Percentiles rank a stretch among this genome's conserved stretches.
These are phyloP conservation scores for Eulithis prunata DNA, from an alignment of 2,888 invertebrate species.

Conservation along the genomic window DNA sequence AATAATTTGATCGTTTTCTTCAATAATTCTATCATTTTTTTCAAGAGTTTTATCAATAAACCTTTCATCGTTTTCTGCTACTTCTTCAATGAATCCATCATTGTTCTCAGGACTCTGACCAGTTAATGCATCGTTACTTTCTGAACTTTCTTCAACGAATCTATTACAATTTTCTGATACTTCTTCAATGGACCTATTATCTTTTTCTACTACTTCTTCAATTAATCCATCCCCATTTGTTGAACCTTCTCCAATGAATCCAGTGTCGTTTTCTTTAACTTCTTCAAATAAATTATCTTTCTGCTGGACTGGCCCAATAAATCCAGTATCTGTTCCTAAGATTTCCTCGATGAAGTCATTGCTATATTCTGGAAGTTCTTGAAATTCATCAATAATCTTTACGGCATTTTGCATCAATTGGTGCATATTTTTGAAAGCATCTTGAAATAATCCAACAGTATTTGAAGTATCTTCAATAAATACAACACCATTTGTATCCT, in stretches of 20 bases:
- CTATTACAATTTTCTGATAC: neutral
- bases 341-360: too few relatives aligned
- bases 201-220: neutral
- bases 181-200: neutral
- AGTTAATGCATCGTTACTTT: neutral
- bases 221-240: neutral
- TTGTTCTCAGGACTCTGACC: neutral
- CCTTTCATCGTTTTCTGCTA: neutral
- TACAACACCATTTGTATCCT: too few relatives aligned
- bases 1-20: neutral
- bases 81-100: neutral
- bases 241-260: neutral
- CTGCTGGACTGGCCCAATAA: too few relatives aligned
- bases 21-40: neutral
- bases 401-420: too few relatives aligned
- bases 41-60: slow-evolving; percentile 1
- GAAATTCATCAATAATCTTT: too few relatives aligned
- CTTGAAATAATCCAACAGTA: too few relatives aligned
- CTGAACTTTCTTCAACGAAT: neutral
- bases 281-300: too few relatives aligned
- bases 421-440: too few relatives aligned
- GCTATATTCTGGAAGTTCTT: too few relatives aligned
- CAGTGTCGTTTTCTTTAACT: too few relatives aligned
- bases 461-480: too few relatives aligned
- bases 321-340: too few relatives aligned